These are phyloP conservation scores for Montipora capricornis DNA, from an alignment of 64 coral and sea anemone genomes.

Conservation along the genomic window DNA sequence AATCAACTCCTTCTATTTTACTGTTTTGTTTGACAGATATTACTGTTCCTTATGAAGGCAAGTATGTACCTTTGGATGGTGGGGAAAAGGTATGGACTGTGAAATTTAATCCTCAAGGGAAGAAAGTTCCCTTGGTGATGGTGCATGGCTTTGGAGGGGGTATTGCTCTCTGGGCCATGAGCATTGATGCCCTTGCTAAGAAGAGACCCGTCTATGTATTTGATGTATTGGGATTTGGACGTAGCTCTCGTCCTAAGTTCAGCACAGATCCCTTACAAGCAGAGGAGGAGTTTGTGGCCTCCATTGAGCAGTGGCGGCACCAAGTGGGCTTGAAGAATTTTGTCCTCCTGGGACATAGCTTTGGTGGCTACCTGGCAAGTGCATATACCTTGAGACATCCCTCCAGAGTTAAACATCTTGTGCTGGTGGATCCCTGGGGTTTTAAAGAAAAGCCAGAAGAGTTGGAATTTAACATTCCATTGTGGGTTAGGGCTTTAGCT, in stretches of 20 bases:
- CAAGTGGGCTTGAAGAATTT: slow-evolving; percentile 91
- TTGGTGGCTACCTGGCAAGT: slow-evolving; percentile 91
- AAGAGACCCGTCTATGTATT: slow-evolving; percentile 82
- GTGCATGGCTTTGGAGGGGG: slow-evolving; percentile 98
- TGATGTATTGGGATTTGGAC: slow-evolving; percentile 96
- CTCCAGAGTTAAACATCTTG: slow-evolving; percentile 82
- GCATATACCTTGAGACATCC: slow-evolving; percentile 91
- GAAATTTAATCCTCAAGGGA: slow-evolving; percentile 77
- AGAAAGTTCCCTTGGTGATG: slow-evolving; percentile 79
- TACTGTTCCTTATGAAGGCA: slow-evolving; percentile 79
- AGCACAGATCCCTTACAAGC: slow-evolving; percentile 66
- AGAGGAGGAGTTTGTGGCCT: slow-evolving; percentile 86
- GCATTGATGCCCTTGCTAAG: slow-evolving; percentile 84
- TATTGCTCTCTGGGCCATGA: slow-evolving; percentile 87
- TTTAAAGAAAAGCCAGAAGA: slow-evolving; percentile 85
- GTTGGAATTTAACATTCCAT: slow-evolving; percentile 78
- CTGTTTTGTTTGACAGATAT: slow-evolving; percentile 65
- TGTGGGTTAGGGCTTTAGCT: slow-evolving; percentile 84
- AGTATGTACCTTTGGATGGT: slow-evolving; percentile 74
- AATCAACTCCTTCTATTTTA: neutral
- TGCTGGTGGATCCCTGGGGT: slow-evolving; percentile 96
- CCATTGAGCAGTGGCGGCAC: slow-evolving; percentile 91
- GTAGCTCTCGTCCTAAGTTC: slow-evolving; percentile 91
- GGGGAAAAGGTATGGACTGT: slow-evolving; percentile 90
- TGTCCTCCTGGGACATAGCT: slow-evolving; percentile 91